Conservation (phyloP, 2,797 vertebrate genomes). For the Chaenodraco wilsoni region DNA sequence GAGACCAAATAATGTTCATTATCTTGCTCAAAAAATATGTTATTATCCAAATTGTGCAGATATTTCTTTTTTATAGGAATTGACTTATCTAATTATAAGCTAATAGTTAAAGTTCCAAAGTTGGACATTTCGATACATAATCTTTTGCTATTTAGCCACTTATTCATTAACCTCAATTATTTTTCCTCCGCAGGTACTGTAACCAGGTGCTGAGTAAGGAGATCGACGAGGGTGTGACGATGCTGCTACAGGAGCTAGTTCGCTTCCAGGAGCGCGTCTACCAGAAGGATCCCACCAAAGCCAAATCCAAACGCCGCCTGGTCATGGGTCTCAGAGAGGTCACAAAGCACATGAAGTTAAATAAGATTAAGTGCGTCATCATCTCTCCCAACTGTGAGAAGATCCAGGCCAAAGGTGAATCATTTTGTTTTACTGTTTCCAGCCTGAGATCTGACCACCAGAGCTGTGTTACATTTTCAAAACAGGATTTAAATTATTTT, state of each 20-base stretch:
- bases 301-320: slow-evolving; percentile 94
- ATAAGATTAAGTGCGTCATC: slow-evolving; percentile 97
- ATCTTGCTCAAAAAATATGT: neutral
- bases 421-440: neutral
- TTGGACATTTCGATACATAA: neutral
- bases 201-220: slow-evolving; percentile 99
- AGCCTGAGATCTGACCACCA: neutral
- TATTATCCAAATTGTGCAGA: neutral
- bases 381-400: slow-evolving; percentile 99
- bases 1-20: neutral
- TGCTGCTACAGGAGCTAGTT: slow-evolving; percentile 95
- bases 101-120: neutral
- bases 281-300: slow-evolving; percentile 95
- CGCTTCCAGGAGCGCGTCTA: slow-evolving; percentile 97
- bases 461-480: neutral
- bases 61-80: neutral
- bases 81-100: neutral
- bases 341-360: slow-evolving; percentile 97
- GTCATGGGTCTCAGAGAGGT: slow-evolving; percentile 99
- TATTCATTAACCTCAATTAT: neutral
- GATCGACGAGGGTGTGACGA: slow-evolving; percentile 96
- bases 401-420: slow-evolving; percentile 96
- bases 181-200: slow-evolving; percentile 88
- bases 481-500: neutral
- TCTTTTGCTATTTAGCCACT: neutral